Percentiles rank a stretch among this genome's conserved stretches.
Evolutionary conservation across 2,797 vertebrate genomes (phyloP).

Genomic region (Enteromius viviparus): DNA sequence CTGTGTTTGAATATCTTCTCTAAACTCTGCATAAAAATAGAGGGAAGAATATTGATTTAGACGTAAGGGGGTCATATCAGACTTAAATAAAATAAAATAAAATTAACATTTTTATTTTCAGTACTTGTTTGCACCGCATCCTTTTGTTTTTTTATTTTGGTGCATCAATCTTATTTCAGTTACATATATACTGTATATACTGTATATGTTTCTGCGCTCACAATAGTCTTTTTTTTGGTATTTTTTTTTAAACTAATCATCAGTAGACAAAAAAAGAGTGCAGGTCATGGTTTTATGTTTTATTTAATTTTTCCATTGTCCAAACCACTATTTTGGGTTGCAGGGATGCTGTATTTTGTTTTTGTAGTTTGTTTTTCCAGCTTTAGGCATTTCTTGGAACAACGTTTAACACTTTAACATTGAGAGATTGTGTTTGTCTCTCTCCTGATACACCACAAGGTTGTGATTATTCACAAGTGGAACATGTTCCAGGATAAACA

Average conservation of each 20-base stretch:
- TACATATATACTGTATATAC: too few species aligned
- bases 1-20: constrained; percentile 94
- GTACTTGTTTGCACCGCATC: too few species aligned
- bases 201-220: neutral
- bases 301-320: neutral
- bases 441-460: neutral
- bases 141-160: too few species aligned
- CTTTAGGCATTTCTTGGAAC: neutral
- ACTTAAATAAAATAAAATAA: too few species aligned
- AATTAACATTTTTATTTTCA: too few species aligned
- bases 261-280: neutral
- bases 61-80: neutral
- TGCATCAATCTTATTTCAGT: too few species aligned
- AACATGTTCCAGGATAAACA: constrained; percentile 16
- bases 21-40: constrained; percentile 78
- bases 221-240: neutral
- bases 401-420: neutral
- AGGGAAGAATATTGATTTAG: neutral
- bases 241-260: neutral
- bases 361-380: neutral
- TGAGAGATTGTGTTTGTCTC: neutral
- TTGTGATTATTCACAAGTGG: neutral
- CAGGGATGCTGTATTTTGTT: neutral
- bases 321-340: neutral
- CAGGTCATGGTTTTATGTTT: neutral